phyloP scores from a whole-genome alignment of 2,113 vertebrate genomes.

The Tor tambroides region DNA sequence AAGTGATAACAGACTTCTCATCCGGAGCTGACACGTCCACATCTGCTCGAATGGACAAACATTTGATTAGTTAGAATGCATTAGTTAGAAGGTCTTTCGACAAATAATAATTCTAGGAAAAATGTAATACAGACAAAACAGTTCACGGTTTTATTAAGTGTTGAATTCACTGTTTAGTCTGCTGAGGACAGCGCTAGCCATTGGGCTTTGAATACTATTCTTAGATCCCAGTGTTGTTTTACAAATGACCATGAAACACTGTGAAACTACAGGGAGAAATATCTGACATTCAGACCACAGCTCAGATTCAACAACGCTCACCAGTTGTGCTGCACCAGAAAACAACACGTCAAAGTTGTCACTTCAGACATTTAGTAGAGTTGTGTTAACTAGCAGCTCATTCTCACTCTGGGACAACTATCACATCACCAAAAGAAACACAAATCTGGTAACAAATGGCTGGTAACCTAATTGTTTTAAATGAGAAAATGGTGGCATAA shows the following conservation, averaged over 20 bases:
- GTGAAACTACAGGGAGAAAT: not conserved
- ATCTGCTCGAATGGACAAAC: slow-evolving; percentile 75
- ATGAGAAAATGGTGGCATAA: not conserved
- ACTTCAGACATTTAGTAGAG: not conserved
- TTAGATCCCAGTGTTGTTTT: slow-evolving; percentile 8
- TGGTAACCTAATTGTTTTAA: not conserved
- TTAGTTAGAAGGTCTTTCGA: too few species aligned
- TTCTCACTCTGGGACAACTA: not conserved
- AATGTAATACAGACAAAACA: too few species aligned
- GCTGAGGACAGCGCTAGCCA: not conserved
- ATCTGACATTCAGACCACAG: not conserved
- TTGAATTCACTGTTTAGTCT: not conserved
- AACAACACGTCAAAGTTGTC: not conserved
- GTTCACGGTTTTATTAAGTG: not conserved
- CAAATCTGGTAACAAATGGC: too few species aligned
- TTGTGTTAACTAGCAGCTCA: not conserved
- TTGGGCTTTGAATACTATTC: not conserved
- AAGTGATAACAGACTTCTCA: slow-evolving; percentile 99
- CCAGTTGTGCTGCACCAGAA: not conserved
- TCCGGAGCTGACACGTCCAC: slow-evolving; percentile 96
- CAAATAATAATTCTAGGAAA: too few species aligned
- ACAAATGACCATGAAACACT: not conserved
- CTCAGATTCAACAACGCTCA: not conserved
- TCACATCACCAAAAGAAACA: not conserved
- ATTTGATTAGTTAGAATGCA: not conserved